Conservation (phyloP, 2,113 vertebrate genomes). For the Origma solitaria region DNA sequence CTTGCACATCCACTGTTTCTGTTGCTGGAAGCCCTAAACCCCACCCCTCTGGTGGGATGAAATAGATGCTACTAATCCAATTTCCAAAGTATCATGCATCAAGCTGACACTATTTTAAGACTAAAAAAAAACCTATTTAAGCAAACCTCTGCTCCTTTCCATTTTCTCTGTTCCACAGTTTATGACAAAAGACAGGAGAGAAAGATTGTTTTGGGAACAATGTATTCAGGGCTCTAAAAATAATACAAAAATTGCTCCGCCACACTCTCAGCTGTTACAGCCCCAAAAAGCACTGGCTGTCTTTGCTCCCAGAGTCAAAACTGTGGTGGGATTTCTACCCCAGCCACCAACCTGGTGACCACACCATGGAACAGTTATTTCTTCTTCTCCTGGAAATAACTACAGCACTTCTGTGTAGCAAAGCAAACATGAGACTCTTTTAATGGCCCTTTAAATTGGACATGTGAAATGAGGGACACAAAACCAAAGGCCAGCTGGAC, state of each 20-base stretch:
- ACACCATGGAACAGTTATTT: fast-evolving
- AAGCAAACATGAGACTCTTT: not conserved
- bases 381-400: not conserved
- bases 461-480: not conserved
- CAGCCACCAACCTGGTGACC: not conserved
- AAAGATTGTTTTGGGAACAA: not conserved
- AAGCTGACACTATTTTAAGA: not conserved
- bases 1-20: not conserved
- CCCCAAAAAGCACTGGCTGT: not conserved
- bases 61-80: not conserved
- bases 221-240: not conserved
- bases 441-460: not conserved
- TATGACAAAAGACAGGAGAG: not conserved
- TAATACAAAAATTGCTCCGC: not conserved
- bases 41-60: not conserved
- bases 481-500: not conserved
- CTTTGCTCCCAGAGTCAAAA: not conserved
- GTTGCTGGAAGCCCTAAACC: not conserved
- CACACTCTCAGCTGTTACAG: not conserved
- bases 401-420: not conserved
- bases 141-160: not conserved
- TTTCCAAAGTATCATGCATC: not conserved
- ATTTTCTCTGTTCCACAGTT: not conserved
- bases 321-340: not conserved
- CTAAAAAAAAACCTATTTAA: not conserved